phyloP scores from a whole-genome alignment of 2,888 invertebrate species.

The Theretra japonica region DNA sequence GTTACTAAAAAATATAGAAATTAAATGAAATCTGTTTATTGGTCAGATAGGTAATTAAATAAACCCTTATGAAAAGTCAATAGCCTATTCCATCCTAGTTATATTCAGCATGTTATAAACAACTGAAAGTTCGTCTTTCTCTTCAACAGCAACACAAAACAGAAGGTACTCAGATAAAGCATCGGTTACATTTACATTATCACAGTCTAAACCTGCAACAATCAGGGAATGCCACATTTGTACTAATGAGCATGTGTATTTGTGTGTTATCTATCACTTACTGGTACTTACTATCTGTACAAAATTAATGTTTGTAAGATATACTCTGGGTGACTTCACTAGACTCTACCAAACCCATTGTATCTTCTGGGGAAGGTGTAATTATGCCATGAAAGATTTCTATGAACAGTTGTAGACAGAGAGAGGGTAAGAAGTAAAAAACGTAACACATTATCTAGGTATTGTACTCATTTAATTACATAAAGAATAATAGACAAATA shows the following conservation, averaged over 20 bases:
- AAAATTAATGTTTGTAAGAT: slow-evolving; percentile 23
- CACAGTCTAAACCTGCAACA: slow-evolving; percentile 8
- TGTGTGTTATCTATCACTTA: slow-evolving; percentile 30
- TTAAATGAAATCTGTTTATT: too few relatives aligned
- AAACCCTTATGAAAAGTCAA: too few relatives aligned
- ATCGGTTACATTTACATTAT: slow-evolving; percentile 24
- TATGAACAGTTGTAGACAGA: too few relatives aligned
- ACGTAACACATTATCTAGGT: too few relatives aligned
- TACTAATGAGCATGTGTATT: slow-evolving; percentile 30
- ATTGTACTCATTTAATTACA: too few relatives aligned
- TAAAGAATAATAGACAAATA: too few relatives aligned
- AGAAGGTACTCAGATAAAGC: neutral
- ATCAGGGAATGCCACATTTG: slow-evolving; percentile 25
- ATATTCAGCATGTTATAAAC: too few relatives aligned
- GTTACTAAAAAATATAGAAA: too few relatives aligned
- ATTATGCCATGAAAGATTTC: neutral
- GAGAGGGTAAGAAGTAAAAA: too few relatives aligned
- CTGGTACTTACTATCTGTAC: slow-evolving; percentile 15
- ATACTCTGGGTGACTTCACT: neutral
- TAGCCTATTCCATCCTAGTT: too few relatives aligned
- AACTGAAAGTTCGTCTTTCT: neutral
- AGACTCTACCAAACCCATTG: too few relatives aligned
- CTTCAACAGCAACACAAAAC: neutral
- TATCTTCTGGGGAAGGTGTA: neutral
- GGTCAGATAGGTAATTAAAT: too few relatives aligned